These are phyloP conservation scores for Dipus sagitta DNA, from an alignment of 2,797 vertebrate genomes.

Conservation along the genomic window DNA sequence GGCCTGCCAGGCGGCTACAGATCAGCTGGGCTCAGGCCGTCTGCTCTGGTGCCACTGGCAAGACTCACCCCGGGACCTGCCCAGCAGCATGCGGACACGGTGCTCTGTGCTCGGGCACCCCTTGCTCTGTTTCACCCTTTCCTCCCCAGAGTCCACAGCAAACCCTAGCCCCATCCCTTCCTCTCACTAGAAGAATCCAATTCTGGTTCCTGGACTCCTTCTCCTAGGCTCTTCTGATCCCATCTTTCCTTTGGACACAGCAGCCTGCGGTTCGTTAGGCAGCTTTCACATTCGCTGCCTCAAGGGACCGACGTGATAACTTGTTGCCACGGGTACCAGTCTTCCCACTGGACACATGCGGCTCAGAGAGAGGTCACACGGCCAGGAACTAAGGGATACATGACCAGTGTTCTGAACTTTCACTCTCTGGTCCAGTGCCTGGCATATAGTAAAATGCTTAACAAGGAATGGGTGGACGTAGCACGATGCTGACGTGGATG, in stretches of 20 bases:
- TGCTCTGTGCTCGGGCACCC: background rate
- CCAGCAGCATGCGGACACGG: background rate
- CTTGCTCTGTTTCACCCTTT: background rate
- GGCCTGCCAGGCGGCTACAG: background rate
- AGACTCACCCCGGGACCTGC: accelerated
- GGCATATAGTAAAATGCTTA: background rate
- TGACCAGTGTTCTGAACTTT: background rate
- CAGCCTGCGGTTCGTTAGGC: background rate
- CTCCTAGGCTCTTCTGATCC: accelerated
- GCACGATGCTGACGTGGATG: accelerated
- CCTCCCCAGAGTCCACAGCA: accelerated
- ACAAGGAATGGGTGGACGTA: background rate
- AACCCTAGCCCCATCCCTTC: accelerated
- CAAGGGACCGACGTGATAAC: too few relatives aligned
- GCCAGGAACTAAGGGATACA: background rate
- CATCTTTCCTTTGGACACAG: background rate
- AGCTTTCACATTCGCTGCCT: background rate
- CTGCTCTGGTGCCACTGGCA: accelerated
- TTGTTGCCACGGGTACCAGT: too few relatives aligned
- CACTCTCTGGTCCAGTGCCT: background rate
- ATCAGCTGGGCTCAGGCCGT: accelerated
- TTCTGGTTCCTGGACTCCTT: background rate
- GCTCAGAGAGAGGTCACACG: constrained; percentile 15
- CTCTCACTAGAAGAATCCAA: accelerated
- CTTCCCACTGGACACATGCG: background rate